Evolutionary conservation across 2,797 vertebrate species (phyloP), one percentile per base, ranked within the genome.

Genomic region (Crax fasciolata): DNA sequence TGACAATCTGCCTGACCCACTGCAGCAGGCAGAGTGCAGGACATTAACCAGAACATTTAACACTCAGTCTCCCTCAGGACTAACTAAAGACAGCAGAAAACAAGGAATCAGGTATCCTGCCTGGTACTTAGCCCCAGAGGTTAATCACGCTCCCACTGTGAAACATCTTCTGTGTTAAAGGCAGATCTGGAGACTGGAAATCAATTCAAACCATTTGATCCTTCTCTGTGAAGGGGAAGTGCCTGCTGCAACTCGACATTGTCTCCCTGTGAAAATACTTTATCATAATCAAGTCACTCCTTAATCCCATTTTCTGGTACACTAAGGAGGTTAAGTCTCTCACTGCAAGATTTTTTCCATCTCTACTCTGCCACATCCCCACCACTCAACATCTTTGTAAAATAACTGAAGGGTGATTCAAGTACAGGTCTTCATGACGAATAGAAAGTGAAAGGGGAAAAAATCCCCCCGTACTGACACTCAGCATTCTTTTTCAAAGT

Each of bases 181-280:
- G 63, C 39, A 76, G 23, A 55, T 48, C 23, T 73, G 48, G 48
- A 62, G 86, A 68, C 24, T 39, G 46, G 66, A 81, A 82, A 89
- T 74, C 48, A 66, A 32, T 51, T 75, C 62, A 81, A 81, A 72
- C 15, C 59, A 35, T 78, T 86, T 62, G 49, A 15, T 88, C 43
- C 81, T 68, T 78, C 48, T 11, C 51, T 70, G 66, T 3, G 6
- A 65, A 66, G 41, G n/a, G 43, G 11, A 91, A 95, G 39, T 18
- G 13, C 46, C 54, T 84, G 32, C 68, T 82, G 71, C 51, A 72
- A 66, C 39, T 39, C 35, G 20, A 84, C 38, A 61, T 61, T 51
- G 86, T 76, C 67, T 89, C 46, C 54, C 71, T 55, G 23, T 23
- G 54, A 92, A 90, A 81, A 80, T 28, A 41, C 51, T 87, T 82